Evolutionary conservation across 2,113 vertebrate species (phyloP), one percentile per base, ranked within the genome.

Genomic region (Strix aluco): DNA sequence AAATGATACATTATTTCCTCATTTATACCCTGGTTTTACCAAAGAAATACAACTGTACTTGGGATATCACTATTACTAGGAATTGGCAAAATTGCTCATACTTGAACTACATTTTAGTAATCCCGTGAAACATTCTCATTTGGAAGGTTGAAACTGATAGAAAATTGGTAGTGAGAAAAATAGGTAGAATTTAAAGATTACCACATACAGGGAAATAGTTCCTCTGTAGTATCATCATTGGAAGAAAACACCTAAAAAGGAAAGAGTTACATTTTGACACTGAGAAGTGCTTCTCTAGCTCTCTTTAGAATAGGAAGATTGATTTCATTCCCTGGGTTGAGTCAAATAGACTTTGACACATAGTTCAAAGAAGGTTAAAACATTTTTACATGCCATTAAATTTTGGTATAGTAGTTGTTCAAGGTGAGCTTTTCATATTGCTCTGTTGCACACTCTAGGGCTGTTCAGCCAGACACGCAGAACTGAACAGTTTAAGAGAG

Each of bases 381-480:
- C 17, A 70, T 75, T 93, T 95, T 86, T 88, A 86, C 54, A 77
- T 90, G 77, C 54, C 49, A 70, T 95, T 90, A 90, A 61, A 61
- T 90, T 83, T 80, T 95, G 11, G 16, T 75, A 22, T 78, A 70
- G 59, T 86, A 61, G 13, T 47, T 77, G 23, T 79, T 90, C 52
- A 71, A 17, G n/a, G 57, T 95, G 74, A 92, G 74, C 42, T 65
- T 90, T 88, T 94, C 40, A 16, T 74, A 40, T 20, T 88, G 16
- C 9, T 57, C 14, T 72, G 18, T 80, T 88, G 19, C 46, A 49
- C 49, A 38, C 27, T 69, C 12, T 61, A 6, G 16, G n/a, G 32
- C 58, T 72, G 52, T 86, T 94, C 62, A 75, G 12, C 71, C 88
- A n/a, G 62, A 71, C 72, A 54, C 4, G 15, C 11, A 62, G 42